A percentile compares a stretch with the other conserved stretches of the same genome.
phyloP scores from a whole-genome alignment of 2,797 vertebrate species.

The Poeciliopsis turneri region DNA sequence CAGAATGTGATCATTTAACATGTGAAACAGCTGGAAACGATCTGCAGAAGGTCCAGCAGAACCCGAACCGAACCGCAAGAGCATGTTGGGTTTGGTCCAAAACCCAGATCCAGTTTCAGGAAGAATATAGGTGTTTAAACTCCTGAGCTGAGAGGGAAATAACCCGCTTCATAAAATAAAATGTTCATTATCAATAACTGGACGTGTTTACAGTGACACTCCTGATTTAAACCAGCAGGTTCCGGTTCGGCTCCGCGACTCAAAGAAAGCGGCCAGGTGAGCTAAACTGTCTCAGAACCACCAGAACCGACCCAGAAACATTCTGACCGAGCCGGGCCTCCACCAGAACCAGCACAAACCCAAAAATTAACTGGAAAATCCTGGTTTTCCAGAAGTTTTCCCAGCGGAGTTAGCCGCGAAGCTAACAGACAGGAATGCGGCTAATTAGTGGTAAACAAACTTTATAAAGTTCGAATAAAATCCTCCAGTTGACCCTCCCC shows the following conservation, averaged over 20 bases:
- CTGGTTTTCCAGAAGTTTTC: neutral
- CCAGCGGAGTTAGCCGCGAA: slow-evolving; percentile 16
- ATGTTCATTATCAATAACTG: neutral
- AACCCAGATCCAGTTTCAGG: neutral
- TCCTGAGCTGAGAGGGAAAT: too few species aligned
- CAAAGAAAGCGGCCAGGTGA: neutral
- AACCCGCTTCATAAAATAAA: neutral
- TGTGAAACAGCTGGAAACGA: neutral
- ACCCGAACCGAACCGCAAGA: neutral
- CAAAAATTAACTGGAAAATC: neutral
- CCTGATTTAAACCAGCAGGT: neutral
- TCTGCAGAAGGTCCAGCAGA: neutral
- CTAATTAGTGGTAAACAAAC: slow-evolving; percentile 21
- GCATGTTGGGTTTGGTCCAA: neutral
- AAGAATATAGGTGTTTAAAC: neutral
- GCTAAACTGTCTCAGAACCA: neutral
- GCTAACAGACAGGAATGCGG: slow-evolving; percentile 21
- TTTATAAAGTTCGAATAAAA: slow-evolving; percentile 1
- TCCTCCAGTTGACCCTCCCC: too few species aligned
- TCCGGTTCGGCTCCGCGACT: neutral
- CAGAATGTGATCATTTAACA: neutral
- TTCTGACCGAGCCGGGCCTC: neutral
- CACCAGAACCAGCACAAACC: neutral
- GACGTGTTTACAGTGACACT: neutral
- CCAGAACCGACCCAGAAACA: neutral